Evolutionary conservation across 2,113 vertebrate species (phyloP).

Genomic region (Alligator sinensis): DNA sequence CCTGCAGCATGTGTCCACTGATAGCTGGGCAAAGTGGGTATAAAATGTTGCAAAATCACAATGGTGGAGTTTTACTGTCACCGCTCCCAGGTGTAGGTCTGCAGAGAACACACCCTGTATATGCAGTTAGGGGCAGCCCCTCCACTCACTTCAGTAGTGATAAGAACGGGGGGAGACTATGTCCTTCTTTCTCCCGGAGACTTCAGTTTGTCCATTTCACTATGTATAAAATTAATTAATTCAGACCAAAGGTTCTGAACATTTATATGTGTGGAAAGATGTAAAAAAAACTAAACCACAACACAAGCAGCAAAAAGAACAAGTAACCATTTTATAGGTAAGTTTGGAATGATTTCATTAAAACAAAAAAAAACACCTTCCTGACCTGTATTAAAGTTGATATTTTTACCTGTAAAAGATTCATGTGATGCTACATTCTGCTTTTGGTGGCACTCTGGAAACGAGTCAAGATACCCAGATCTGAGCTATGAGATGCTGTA

Average conservation of each 20-base stretch:
- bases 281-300: background rate
- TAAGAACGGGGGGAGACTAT: background rate
- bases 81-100: background rate
- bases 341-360: background rate
- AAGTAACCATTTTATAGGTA: background rate
- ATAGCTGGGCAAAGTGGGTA: fast-evolving
- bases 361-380: background rate
- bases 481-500: background rate
- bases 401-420: background rate
- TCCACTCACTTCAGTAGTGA: background rate
- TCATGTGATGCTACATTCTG: background rate
- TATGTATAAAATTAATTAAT: background rate
- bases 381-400: background rate
- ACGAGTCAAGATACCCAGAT: background rate
- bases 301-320: background rate
- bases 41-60: background rate
- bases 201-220: background rate
- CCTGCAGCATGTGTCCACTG: fast-evolving
- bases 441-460: background rate
- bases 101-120: background rate
- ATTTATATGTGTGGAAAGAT: background rate
- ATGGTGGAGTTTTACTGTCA: background rate
- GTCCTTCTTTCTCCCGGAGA: fast-evolving
- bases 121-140: background rate
- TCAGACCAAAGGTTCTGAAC: background rate